Base-by-base conservation (phyloP, 1,140 invertebrate species). In the Scaptomyza montana region DNA sequence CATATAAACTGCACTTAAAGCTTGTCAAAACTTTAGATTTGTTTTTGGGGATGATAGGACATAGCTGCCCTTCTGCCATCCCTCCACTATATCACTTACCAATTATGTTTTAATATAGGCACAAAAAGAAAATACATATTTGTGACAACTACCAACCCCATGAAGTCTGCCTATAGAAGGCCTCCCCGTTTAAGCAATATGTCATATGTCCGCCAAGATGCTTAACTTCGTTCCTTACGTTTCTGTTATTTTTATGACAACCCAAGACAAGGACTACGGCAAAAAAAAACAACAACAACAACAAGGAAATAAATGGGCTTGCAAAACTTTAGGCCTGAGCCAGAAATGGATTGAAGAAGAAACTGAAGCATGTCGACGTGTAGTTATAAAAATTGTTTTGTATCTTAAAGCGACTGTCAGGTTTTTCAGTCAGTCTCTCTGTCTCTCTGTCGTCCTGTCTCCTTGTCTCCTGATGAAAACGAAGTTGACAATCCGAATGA, bases 401-500 rank as follows among this genome's bases (percentile, higher is more conserved):
- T 87, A 87, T 87, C 82, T 89, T 89, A 79, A 87, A 87, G 82
- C 78, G 74, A 51, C 84, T 89, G 82, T 79, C 82, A 85, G 81
- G 30, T 33, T 81, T 78, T 66, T 66, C 63, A 63, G 30, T n/a
- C 77, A 57, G 70, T 46, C 47, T 65, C 30, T 46, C 16, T 16
- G 16, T 16, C 16, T 16, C 16, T 46, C 59, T 59, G 56, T 71
- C 56, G 33, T 33, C 47, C 47, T 21, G 67, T 60, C 46, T 16
- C 13, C 21, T 66, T 64, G 80, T 86, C 81, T 64, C 78, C 84
- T 86, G 84, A 89, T 87, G 82, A 86, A 87, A 86, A 87, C 82
- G 84, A 86, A 86, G 71, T 87, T 87, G 82, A 87, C 82, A 87
- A 87, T 89, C 64, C 74, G 86, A 89, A 89, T 89, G 80, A 85